Conservation (phyloP, 2,113 vertebrate genomes). For the Oceanodroma tethys region DNA sequence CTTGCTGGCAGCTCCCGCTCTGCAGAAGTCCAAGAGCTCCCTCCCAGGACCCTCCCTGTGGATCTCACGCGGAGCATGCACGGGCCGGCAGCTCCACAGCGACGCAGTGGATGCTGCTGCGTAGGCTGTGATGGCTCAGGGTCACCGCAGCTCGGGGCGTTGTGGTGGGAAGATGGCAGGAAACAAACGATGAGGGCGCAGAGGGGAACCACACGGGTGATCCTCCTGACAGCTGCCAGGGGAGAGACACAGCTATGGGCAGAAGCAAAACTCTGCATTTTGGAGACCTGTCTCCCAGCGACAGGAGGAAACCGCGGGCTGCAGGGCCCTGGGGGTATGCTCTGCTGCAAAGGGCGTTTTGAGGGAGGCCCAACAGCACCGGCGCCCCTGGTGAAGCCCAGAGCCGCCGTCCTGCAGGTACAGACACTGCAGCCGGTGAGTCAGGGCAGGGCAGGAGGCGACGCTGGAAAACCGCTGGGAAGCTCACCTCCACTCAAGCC, state of each 20-base stretch:
- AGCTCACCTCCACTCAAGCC: fast-evolving
- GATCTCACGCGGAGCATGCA: fast-evolving
- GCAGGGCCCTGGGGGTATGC: neutral
- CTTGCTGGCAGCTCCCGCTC: fast-evolving
- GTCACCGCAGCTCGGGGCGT: fast-evolving
- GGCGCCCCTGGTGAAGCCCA: fast-evolving
- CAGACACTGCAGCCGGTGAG: fast-evolving
- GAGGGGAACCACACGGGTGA: fast-evolving
- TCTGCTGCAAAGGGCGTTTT: neutral
- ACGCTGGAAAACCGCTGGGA: fast-evolving
- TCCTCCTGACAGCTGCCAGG: no score
- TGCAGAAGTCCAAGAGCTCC: neutral
- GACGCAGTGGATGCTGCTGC: fast-evolving
- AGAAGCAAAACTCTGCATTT: neutral
- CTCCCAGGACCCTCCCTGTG: neutral
- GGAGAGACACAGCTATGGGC: neutral
- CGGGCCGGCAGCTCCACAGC: fast-evolving
- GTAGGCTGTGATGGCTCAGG: fast-evolving
- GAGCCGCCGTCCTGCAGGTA: neutral
- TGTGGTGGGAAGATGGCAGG: fast-evolving
- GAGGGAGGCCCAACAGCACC: neutral
- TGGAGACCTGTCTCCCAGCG: fast-evolving
- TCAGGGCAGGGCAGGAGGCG: fast-evolving
- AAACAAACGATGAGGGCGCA: fast-evolving
- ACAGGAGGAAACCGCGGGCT: fast-evolving